A percentile compares a stretch with the other conserved stretches of the same genome.
phyloP scores from a whole-genome alignment of 2,797 vertebrate species.

The Buceros bicornis region DNA sequence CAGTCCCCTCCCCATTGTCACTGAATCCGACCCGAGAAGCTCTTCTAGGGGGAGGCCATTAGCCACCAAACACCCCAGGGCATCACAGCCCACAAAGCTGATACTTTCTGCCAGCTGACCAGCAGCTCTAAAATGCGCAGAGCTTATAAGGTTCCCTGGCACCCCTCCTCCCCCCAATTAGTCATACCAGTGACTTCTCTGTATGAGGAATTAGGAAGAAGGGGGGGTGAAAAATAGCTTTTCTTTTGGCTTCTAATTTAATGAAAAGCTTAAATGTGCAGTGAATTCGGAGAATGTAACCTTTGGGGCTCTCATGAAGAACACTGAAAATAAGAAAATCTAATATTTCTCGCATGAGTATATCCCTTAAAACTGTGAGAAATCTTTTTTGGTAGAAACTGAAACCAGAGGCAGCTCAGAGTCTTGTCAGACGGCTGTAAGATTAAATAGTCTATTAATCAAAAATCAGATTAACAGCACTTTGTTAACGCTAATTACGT shows the following conservation, averaged over 20 bases:
- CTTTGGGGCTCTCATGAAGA: constrained; percentile 9
- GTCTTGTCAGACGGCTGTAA: neutral
- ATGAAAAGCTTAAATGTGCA: constrained; percentile 51
- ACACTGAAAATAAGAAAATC: constrained; percentile 2
- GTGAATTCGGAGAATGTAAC: constrained; percentile 47
- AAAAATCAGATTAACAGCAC: constrained; percentile 55
- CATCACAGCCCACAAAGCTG: constrained; percentile 1
- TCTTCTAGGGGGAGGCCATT: neutral
- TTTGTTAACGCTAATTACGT: constrained; percentile 62
- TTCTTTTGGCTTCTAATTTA: constrained; percentile 29
- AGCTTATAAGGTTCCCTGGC: neutral
- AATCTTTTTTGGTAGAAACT: neutral
- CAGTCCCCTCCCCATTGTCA: neutral
- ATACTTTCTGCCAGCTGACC: neutral
- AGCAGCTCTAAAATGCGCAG: neutral
- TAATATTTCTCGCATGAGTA: neutral
- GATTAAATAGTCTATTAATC: constrained; percentile 59
- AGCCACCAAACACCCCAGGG: neutral
- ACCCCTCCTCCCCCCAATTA: neutral
- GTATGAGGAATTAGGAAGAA: neutral
- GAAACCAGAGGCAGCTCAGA: constrained; percentile 3
- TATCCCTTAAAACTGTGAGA: neutral
- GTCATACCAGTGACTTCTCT: constrained; percentile 13
- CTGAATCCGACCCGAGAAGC: neutral
- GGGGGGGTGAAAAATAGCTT: neutral